Base-by-base conservation (phyloP, 1,140 invertebrate species). In the Aphidius ervi region DNA sequence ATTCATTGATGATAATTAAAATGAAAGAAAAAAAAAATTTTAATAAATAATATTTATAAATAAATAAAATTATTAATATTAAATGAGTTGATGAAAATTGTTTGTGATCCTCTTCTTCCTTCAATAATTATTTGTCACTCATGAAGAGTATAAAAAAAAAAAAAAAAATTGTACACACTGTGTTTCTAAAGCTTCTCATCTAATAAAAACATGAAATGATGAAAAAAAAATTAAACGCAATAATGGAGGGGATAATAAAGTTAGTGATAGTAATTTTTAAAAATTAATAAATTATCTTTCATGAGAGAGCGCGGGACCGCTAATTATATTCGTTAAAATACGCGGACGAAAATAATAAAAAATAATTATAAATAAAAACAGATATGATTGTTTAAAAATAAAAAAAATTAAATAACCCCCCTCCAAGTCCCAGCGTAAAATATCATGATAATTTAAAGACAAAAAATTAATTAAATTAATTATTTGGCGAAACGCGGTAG, bases 401-500 rank as follows among this genome's bases (percentile, higher is more conserved):
- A 46, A 47, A 58, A 16, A 16, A 16, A 16, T 16, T 16, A 16
- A 16, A 16, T 16, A 16, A 16, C 16, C 16, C 56, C 46, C 53
- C 62, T 48, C 16, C 20, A 56, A 61, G 55, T 63, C 58, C 73
- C 71, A 70, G 70, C 70, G 71, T 16, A 16, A 16, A 16, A 16
- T 16, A 69, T 70, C 68, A 73, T 39, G 49, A 16, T 8, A 54
- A 39, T 52, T 16, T 54, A 31, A 7, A 41, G 52, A 54, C 7
- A n/a, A 54, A 42, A 53, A 43, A 6, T 43, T 6, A 70, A 66
- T 66, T 16, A 16, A 16, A 67, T 71, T 67, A 58, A 57, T 73
- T 72, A 70, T 69, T 72, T 72, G 70, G 69, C 67, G 70, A 76
- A 74, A 73, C 74, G 77, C 73, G 77, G 73, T 77, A 74, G 74